Base-by-base conservation (phyloP, 1,140 invertebrate genomes). In the Streblospio benedicti region DNA sequence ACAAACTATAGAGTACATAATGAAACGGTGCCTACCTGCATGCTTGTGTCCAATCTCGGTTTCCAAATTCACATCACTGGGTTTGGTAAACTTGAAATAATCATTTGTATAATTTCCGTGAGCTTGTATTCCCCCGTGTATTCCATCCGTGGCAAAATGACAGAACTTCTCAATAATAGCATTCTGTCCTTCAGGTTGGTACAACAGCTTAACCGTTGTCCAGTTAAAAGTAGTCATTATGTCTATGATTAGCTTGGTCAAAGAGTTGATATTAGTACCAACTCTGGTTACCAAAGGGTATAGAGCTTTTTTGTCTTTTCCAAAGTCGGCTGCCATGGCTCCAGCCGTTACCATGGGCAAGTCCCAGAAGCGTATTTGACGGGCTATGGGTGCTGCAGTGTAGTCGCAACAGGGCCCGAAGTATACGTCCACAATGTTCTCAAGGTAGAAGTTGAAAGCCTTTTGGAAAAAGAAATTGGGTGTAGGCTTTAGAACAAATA, bases 371-470 rank as follows among this genome's bases (percentile, higher is more conserved):
- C 85, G 84, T 0, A 88, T 85, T 72, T 94, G 93, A 20, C 92
- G 80, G 0, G 88, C 87, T 2, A 96, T 89, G 0, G 91, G 91
- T 0, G 91, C 91, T 51, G 93, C 83, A 0, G 90, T 90, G 75
- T 93, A 96, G 66, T 93, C 90, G 76, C 91, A 95, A 4, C 91
- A 85, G 0, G 93, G 88, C 0, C 92, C 93, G 67, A 96, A 83
- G 71, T 95, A 91, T 0, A 88, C 89, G 77, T 94, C 88, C 6
- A 70, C 66, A 28, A 66, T 57, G 4, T 57, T 58, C 28, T 61
- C 43, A 1, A 72, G 55, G 63, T 64, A 72, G 33, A 68, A 68
- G 5, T 68, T 65, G 27, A 74, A 70, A 5, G 74, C 72, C 16
- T n/a, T n/a, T n/a, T n/a, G n/a, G n/a, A n/a, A n/a, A n/a, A n/a